Evolutionary conservation across 2,797 vertebrate genomes (phyloP), one percentile per base, ranked within the genome.

Genomic region (Crypturellus tataupa): DNA sequence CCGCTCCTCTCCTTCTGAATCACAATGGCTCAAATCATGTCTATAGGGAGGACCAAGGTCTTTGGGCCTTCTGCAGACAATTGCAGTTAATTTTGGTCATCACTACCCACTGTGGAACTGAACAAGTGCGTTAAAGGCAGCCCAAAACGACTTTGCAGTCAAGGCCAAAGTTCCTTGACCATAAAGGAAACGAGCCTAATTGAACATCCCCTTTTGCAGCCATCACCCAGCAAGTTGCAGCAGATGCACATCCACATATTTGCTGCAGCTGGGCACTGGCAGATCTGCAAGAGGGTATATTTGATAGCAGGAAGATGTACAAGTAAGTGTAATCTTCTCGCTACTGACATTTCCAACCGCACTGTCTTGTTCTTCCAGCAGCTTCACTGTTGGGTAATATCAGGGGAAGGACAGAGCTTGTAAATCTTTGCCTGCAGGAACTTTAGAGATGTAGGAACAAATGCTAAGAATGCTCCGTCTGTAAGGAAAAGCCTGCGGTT

Each of bases 401-500:
- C 75, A 88, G 70, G 91, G 51, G 77, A 85, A 91, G 83, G 92
- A 86, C 77, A 87, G 37, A 86, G 68, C 59, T 91, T 94, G 82
- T 90, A 93, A 90, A 91, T 84, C 51, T 81, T 93, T 88, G 78
- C 92, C 95, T 89, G 60, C 64, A 88, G 94, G 92, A 92, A 20
- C 77, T 96, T 87, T 31, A 93, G 85, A 88, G 94, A 89, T 90
- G 95, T 84, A 93, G 77, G n/a, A 95, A 86, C 91, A 94, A 94
- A 96, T 93, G 87, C 87, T 71, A 90, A 77, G 95, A 97, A 96
- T 97, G 95, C 75, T 88, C 80, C 65, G 60, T 65, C 63, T 77
- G 58, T 88, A 1, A 12, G 70, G 69, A 96, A 96, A 75, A 68
- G 53, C 83, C 85, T 19, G 56, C 84, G 92, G 91, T 92, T 55